These are phyloP conservation scores for Oscarella lobularis DNA, from an alignment of 37 sponge, comb jelly and placozoan genomes.

Conservation along the genomic window DNA sequence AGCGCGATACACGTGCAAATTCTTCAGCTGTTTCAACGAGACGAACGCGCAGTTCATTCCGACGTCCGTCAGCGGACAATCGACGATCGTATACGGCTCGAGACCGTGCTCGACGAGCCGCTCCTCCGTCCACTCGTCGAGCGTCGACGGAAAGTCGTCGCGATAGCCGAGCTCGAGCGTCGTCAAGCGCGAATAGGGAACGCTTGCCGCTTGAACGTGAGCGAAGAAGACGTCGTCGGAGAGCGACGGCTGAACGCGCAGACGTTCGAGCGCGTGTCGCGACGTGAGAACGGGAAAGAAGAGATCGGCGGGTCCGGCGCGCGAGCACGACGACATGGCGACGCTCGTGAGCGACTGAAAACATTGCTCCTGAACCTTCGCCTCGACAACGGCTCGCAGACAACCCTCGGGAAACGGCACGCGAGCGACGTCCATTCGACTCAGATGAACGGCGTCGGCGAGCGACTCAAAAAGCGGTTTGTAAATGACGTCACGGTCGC, in stretches of 20 bases:
- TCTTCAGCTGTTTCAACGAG: neutral
- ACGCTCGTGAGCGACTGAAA: neutral
- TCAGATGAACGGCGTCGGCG: neutral
- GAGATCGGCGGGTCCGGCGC: neutral
- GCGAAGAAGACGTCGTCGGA: neutral
- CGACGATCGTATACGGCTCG: neutral
- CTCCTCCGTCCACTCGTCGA: neutral
- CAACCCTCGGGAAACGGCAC: neutral
- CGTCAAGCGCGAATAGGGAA: neutral
- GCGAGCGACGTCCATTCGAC: neutral
- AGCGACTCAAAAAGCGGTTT: neutral
- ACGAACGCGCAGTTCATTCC: neutral
- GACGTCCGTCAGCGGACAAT: neutral
- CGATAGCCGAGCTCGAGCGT: neutral
- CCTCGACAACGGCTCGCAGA: neutral
- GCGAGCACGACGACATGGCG: neutral
- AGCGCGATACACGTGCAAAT: neutral
- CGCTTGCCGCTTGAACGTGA: neutral
- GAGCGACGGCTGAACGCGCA: neutral
- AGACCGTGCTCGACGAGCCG: constrained; percentile 1
- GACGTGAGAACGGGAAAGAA: neutral
- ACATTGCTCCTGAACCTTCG: neutral
- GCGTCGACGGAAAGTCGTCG: neutral
- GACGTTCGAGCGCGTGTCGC: neutral
- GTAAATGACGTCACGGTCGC: neutral